Evolutionary conservation across 2,797 vertebrate species (phyloP).

Genomic region (Dicrostonyx torquatus): DNA sequence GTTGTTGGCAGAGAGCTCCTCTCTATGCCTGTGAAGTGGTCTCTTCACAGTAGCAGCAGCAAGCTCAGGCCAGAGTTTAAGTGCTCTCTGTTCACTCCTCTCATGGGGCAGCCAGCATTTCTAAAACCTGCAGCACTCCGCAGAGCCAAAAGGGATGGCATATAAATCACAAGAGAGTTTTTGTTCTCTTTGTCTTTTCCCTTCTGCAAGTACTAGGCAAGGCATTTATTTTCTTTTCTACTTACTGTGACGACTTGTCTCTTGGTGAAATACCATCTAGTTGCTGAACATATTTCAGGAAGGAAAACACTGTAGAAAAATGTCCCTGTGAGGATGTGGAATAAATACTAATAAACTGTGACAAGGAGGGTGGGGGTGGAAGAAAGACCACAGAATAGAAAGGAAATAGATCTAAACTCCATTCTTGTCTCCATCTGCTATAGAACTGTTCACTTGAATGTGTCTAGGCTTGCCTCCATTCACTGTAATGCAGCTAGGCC

Average conservation of each 20-base stretch:
- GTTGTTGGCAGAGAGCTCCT: constrained; percentile 19
- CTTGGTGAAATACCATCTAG: constrained; percentile 7
- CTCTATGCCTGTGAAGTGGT: neutral
- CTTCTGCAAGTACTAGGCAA: neutral
- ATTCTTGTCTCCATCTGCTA: neutral
- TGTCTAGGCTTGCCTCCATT: neutral
- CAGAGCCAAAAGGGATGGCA: constrained; percentile 7
- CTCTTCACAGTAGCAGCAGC: neutral
- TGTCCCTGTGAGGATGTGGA: neutral
- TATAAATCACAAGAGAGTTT: constrained; percentile 14
- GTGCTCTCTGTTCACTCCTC: constrained; percentile 17
- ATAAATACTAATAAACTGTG: neutral
- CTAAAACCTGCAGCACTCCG: constrained; percentile 19
- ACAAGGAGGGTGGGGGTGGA: neutral
- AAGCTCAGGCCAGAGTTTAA: neutral
- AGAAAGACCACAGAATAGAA: neutral
- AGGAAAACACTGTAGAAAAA: neutral
- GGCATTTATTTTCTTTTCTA: constrained; percentile 2
- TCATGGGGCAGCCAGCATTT: neutral
- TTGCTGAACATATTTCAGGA: constrained; percentile 32
- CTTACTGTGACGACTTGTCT: neutral
- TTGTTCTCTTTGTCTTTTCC: neutral
- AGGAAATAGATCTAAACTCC: neutral
- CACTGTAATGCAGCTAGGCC: neutral
- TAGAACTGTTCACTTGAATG: neutral